Evolutionary conservation across 2,888 invertebrate genomes (phyloP), one percentile per base, ranked within the genome.

Genomic region (Hyles lineata): DNA sequence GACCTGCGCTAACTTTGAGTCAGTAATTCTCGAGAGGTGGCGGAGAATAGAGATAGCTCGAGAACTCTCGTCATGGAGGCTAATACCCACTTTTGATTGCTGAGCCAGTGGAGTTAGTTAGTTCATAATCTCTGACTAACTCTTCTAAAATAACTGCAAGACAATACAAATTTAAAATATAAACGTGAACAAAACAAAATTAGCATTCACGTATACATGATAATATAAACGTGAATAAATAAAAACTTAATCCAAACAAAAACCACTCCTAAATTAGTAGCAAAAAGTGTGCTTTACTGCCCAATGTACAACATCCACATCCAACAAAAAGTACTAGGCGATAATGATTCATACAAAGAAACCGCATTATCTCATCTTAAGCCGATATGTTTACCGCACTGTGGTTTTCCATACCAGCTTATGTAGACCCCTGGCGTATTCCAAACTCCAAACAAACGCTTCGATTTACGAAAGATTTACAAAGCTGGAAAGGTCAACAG

Each of bases 371-470:
- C 43, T 60, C 71, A 58, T 60, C 71, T 60, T 60, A 58, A 70
- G 70, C 58, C 23, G 50, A 67, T 67, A 67, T 67, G 23, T 58
- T 70, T 70, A 23, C 67, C 67, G 50, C 67, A 23, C 32, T 19
- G 23, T 35, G 85, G 84, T 85, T 83, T 85, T 80, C 83, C 83
- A 81, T 2, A 78, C 91, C 89, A 89, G 71, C 72, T 69, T 78
- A 75, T 74, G 77, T 74, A 83, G 89, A 87, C 73, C 89, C 77
- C 11, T 80, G 77, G 69, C 78, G 72, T 67, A 71, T 73, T 73
- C 55, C 70, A 76, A 77, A 79, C 82, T 79, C 79, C 79, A 78
- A 78, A 78, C 76, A 43, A 74, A 77, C 75, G 70, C 74, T 75
- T 63, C 63, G 2, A 17, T 25, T 58, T 17, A 23, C 77, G 76